phyloP scores from a whole-genome alignment of 2,113 vertebrate species.

The Nycticryphes semicollaris region DNA sequence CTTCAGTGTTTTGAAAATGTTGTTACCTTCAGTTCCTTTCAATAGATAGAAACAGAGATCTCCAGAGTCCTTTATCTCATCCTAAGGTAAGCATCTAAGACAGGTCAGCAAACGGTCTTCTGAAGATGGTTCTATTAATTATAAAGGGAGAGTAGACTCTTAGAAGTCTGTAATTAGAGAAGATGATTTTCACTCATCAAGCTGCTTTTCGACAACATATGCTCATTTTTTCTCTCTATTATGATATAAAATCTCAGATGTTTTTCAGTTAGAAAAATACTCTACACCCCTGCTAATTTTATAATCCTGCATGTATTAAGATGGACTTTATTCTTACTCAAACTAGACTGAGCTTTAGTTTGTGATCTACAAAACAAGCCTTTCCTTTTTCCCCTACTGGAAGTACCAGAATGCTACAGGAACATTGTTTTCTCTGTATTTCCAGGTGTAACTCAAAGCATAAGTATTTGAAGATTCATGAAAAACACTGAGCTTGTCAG shows the following conservation, averaged over 20 bases:
- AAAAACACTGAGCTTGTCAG: not conserved
- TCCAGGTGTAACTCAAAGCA: not conserved
- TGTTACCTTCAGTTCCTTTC: conserved; percentile 1
- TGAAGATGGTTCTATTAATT: conserved; percentile 22
- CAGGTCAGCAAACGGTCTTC: conserved; percentile 11
- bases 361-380: not conserved
- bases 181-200: not conserved
- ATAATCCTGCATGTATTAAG: not conserved
- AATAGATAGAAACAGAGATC: not conserved
- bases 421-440: not conserved
- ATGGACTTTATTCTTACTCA: not conserved
- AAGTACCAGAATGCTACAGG: not conserved
- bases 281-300: not conserved
- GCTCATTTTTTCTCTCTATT: not conserved
- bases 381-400: not conserved
- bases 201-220: not conserved
- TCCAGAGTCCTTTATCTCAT: not conserved
- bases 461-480: not conserved
- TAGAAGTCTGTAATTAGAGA: conserved; percentile 18
- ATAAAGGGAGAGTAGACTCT: not conserved
- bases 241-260: not conserved
- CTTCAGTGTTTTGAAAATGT: conserved; percentile 10
- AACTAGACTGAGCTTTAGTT: not conserved
- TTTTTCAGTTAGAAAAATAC: not conserved
- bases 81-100: not conserved